Percentiles rank a stretch among this genome's conserved stretches.
Conservation (phyloP, 2,888 invertebrate genomes). For the Heterodera filipjevi region DNA sequence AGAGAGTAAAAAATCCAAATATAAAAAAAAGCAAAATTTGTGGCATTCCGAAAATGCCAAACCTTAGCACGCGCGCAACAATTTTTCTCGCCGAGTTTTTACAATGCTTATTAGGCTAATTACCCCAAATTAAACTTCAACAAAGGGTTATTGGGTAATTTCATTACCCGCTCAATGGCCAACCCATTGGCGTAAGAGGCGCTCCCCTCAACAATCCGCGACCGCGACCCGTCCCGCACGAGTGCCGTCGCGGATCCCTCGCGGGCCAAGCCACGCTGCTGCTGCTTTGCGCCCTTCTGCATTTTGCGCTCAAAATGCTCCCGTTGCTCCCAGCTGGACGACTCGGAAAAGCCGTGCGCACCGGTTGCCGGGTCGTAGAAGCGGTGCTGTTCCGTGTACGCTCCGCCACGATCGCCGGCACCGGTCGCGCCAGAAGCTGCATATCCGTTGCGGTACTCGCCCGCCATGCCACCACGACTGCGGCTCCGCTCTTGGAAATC, state of each 20-base stretch:
- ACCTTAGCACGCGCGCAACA: neutral
- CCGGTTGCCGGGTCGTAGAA: conserved; percentile 35
- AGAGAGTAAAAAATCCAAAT: no score
- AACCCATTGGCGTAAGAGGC: neutral
- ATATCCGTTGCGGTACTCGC: conserved; percentile 30
- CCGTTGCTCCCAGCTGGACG: conserved; percentile 61
- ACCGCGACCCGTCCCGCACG: neutral
- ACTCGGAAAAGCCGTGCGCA: conserved; percentile 60
- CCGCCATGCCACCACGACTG: conserved; percentile 7
- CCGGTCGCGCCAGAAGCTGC: conserved; percentile 11
- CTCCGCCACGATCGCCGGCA: conserved; percentile 11
- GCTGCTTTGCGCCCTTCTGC: conserved; percentile 17
- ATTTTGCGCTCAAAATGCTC: conserved; percentile 65
- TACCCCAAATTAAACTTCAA: no score
- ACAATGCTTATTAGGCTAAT: neutral
- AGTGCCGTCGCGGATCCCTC: conserved; percentile 13
- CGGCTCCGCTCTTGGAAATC: conserved; percentile 21
- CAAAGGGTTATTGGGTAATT: neutral
- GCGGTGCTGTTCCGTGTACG: conserved; percentile 28
- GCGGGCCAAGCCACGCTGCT: neutral
- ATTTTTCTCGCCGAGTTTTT: neutral
- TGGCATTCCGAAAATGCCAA: neutral
- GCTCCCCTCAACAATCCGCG: neutral
- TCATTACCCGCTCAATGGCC: conserved; percentile 23
- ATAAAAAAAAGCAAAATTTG: no score